A percentile compares a stretch with the other conserved stretches of the same genome.
These are phyloP conservation scores for Mythimna albipuncta DNA, from an alignment of 2,888 invertebrate species.

Conservation along the genomic window DNA sequence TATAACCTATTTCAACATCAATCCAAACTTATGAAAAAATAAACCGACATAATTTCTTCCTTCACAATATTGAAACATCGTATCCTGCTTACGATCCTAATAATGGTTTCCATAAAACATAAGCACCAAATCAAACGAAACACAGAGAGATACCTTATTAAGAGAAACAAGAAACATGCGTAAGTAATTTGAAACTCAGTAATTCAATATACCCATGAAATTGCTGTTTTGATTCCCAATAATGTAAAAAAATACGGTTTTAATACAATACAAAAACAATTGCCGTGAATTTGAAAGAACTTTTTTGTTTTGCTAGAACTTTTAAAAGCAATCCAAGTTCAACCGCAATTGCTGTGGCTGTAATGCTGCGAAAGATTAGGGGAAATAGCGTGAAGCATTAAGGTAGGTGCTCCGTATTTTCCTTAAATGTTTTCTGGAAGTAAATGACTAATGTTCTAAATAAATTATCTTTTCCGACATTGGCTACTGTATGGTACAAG, in stretches of 20 bases:
- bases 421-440: conserved; percentile 30
- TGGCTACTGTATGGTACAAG: conserved; percentile 9
- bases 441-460: conserved; percentile 44
- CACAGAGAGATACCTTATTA: conserved; percentile 4
- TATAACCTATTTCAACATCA: too few relatives aligned
- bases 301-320: conserved; percentile 41
- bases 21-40: too few relatives aligned
- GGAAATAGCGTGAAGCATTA: conserved; percentile 38
- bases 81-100: neutral
- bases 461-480: conserved; percentile 47
- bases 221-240: conserved; percentile 23
- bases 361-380: conserved; percentile 37
- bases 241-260: conserved; percentile 10
- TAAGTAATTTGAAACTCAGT: conserved; percentile 36
- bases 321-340: conserved; percentile 58
- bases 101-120: conserved; percentile 14
- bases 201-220: conserved; percentile 46
- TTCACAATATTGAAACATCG: neutral
- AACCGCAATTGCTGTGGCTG: conserved; percentile 40
- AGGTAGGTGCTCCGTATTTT: conserved; percentile 25
- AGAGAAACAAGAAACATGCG: conserved; percentile 16
- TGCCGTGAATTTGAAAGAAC: conserved; percentile 23
- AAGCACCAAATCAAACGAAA: conserved; percentile 4
- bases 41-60: neutral
- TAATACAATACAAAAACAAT: conserved; percentile 45